These are phyloP conservation scores for Epirrita christyi DNA, from an alignment of 2,888 invertebrate species.

Conservation along the genomic window DNA sequence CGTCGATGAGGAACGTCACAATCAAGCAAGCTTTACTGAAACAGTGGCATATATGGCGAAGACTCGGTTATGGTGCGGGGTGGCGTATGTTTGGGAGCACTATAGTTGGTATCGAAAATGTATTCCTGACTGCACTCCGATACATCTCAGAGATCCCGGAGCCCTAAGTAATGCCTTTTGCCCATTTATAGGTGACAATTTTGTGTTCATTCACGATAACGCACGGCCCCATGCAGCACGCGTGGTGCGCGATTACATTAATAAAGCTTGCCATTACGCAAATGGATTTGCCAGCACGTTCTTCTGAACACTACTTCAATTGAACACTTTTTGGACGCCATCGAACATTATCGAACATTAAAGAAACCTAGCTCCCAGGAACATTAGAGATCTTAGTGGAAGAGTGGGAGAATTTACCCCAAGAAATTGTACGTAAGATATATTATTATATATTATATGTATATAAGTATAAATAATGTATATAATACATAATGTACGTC, in stretches of 20 bases:
- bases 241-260: too few species aligned
- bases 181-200: slow-evolving; percentile 18
- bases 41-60: slow-evolving; percentile 9
- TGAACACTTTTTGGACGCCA: neutral
- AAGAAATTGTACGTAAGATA: too few species aligned
- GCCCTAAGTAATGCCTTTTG: neutral
- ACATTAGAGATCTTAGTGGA: neutral
- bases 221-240: slow-evolving; percentile 15
- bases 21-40: slow-evolving; percentile 18
- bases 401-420: neutral
- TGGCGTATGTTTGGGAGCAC: slow-evolving; percentile 5
- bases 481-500: too few species aligned
- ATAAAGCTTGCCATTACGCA: slow-evolving; percentile 9
- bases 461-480: too few species aligned
- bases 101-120: slow-evolving; percentile 8
- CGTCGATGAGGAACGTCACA: slow-evolving; percentile 17
- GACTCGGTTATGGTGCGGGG: neutral
- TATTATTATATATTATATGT: too few species aligned
- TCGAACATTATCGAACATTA: neutral
- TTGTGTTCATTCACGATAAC: slow-evolving; percentile 21
- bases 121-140: slow-evolving; percentile 10
- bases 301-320: neutral
- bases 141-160: slow-evolving; percentile 8
- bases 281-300: slow-evolving; percentile 1
- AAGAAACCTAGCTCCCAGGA: neutral